phyloP scores from a whole-genome alignment of 2,888 invertebrate genomes.

The Hipparchia sbordonii region DNA sequence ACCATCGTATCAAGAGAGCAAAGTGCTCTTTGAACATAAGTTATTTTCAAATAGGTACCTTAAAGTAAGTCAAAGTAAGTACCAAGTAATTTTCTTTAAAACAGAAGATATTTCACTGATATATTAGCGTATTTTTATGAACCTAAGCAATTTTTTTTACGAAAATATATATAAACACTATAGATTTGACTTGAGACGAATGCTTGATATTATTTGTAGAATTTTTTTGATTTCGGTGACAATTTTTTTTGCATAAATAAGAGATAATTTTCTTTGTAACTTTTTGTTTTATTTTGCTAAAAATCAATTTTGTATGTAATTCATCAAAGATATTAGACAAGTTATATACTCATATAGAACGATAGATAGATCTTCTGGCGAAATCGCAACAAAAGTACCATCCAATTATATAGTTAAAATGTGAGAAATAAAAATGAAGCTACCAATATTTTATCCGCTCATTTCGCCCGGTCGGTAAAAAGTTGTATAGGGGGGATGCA shows the following conservation, averaged over 20 bases:
- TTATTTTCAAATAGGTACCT: background rate
- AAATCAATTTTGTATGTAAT: too few relatives aligned
- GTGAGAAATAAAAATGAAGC: constrained; percentile 61
- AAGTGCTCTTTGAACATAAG: background rate
- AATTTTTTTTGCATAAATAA: too few relatives aligned
- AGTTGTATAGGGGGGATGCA: constrained; percentile 70
- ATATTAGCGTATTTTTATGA: too few relatives aligned
- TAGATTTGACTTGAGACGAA: too few relatives aligned
- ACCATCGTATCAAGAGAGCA: background rate
- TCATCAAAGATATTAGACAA: too few relatives aligned
- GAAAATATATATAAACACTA: background rate
- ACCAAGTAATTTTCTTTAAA: background rate
- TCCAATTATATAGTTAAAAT: constrained; percentile 3
- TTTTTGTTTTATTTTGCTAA: too few relatives aligned
- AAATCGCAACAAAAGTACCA: background rate
- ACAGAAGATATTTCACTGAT: background rate
- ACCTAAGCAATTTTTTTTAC: too few relatives aligned
- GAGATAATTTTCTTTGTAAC: too few relatives aligned
- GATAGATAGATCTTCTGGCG: background rate
- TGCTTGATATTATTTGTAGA: too few relatives aligned
- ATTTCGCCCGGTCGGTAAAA: constrained; percentile 82
- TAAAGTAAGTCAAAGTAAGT: too few relatives aligned
- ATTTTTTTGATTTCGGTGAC: too few relatives aligned
- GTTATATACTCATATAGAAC: too few relatives aligned
- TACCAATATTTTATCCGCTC: constrained; percentile 81